Base-by-base conservation (phyloP, 2,888 invertebrate species). In the Ethmia dodecea region DNA sequence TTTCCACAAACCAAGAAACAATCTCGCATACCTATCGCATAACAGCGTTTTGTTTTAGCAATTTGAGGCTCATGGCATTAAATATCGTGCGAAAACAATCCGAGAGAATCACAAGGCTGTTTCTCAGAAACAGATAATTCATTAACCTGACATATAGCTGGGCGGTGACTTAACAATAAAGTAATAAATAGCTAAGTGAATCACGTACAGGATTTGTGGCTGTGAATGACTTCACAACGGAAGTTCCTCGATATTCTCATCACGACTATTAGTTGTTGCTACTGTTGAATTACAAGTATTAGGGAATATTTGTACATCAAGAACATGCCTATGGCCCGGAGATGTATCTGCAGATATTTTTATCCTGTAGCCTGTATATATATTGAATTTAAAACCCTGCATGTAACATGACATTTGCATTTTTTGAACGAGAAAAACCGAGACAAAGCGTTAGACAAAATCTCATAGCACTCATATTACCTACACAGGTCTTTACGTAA, bases 191-290 rank as follows among this genome's bases (percentile, higher is more conserved):
- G 36, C 38, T 44, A 38, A 40, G 46, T 60, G 62, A 60, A 51
- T 60, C 62, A 59, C 46, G 44, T 29, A 14, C 22, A 31, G 20
- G 30, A 30, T 30, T 30, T 13, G n/a, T n/a, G n/a, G 44, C 37
- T 49, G 40, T 42, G 46, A 52, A 56, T 58, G 54, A 63, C 53
- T 58, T 56, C 57, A 58, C 57, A 43, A 48, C 56, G 62, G 63
- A 67, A 60, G 56, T 52, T 33, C 41, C 49, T 52, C 43, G 45
- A 52, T 56, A 47, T 54, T 45, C 45, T 27, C 43, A 36, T 55
- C 67, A 60, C 60, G 65, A 60, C 36, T 48, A 11, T 24, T 20
- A 13, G 32, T 22, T 37, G 30, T 33, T 32, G 31, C 35, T 37
- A 34, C 33, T 25, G 32, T 13, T 40, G 30, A 27, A 30, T 36